Evolutionary conservation across 2,113 vertebrate species (phyloP), one percentile per base, ranked within the genome.

Genomic region (Eudyptes chrysolophus): DNA sequence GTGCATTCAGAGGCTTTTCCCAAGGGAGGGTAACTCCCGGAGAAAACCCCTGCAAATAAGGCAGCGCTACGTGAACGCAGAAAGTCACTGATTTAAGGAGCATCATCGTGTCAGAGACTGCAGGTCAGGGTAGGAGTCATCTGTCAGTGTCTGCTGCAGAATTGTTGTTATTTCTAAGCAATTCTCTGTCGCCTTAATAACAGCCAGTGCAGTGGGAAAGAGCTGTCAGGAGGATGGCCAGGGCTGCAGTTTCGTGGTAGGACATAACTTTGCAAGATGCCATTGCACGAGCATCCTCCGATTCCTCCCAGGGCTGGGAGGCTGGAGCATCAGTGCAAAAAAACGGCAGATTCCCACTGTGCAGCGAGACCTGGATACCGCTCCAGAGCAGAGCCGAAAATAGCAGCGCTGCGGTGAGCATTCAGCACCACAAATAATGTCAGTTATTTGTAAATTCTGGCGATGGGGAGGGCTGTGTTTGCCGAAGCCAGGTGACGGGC

Each of bases 391-490:
- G 79, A 55, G 84, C 66, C 10, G 6, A 15, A 11, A 25, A 8
- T 5, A 68, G 77, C 76, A 70, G 52, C 13, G 4, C 57, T 44
- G 57, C 3, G 3, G 36, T 36, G 74, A 79, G 61, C 52, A 32
- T 29, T 69, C 61, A 32, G 55, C 70, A 71, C 27, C 30, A 29
- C 34, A 40, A 48, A 3, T 16, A 11, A 6, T 3, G 16, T 3
- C 65, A 52, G 32, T 4, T 51, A 0, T 13, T 5, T 72, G 44
- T 52, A 11, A 9, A 24, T 36, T 13, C 60, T 15, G 72, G 40
- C 1, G 0, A 3, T 6, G 52, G 22, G 40, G 32, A 32, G 42
- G 24, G 5, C 36, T 42, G 49, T 11, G 66, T 30, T 13, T 71
- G 74, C 49, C 5, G 9, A 26, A 9, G 32, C 49, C 4, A 6